Evolutionary conservation across 2,888 invertebrate species (phyloP).

Genomic region (Geotrupes spiniger): DNA sequence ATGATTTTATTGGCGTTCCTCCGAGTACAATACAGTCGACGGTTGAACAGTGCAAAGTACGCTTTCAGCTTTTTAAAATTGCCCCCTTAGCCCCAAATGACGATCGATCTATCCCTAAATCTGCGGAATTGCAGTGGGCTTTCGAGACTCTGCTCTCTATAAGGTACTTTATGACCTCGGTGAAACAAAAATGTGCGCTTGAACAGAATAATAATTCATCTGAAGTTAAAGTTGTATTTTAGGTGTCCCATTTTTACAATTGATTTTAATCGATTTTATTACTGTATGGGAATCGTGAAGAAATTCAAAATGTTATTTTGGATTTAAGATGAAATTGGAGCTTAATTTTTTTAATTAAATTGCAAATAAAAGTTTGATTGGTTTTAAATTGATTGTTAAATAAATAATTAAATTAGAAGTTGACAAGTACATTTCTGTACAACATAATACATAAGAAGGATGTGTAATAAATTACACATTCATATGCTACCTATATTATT

Average conservation of each 20-base stretch:
- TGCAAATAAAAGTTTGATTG: too few relatives aligned
- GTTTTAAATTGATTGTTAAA: neutral
- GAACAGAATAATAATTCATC: conserved; percentile 14
- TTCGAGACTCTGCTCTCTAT: conserved; percentile 33
- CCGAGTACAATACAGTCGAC: conserved; percentile 40
- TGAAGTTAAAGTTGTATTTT: neutral
- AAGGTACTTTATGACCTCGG: conserved; percentile 17
- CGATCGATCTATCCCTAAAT: conserved; percentile 50
- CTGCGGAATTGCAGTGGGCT: conserved; percentile 46
- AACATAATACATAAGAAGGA: too few relatives aligned
- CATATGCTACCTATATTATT: too few relatives aligned
- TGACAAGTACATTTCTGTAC: too few relatives aligned
- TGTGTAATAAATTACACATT: too few relatives aligned
- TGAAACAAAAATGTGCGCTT: conserved; percentile 11
- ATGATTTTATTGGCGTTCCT: conserved; percentile 49
- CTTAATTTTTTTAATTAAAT: too few relatives aligned
- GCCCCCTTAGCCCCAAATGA: conserved; percentile 51
- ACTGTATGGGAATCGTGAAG: too few relatives aligned
- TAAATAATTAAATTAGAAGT: neutral
- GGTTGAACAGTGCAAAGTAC: conserved; percentile 49
- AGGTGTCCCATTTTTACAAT: neutral
- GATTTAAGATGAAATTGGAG: too few relatives aligned
- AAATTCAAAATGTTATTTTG: too few relatives aligned
- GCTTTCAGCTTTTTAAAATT: conserved; percentile 52
- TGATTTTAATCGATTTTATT: too few relatives aligned